Conservation (phyloP, 2,113 vertebrate species). For the Lipotes vexillifer region DNA sequence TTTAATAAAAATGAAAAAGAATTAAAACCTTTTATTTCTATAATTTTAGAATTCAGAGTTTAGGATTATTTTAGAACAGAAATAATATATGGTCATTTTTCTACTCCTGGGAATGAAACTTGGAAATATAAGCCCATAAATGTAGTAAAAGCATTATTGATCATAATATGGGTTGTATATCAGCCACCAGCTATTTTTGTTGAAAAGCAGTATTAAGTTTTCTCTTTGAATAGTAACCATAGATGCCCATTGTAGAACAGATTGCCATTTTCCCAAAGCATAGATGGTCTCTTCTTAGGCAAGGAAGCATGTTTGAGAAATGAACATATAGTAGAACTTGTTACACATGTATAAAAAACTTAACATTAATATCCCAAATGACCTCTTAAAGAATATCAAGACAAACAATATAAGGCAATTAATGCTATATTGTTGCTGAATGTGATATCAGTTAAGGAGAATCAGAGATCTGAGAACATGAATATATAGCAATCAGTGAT, state of each 20-base stretch:
- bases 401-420: not conserved
- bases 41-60: not conserved
- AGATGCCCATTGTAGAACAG: not conserved
- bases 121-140: slow-evolving; percentile 11
- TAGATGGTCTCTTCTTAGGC: not conserved
- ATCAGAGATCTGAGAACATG: not conserved
- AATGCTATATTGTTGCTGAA: not conserved
- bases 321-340: not conserved
- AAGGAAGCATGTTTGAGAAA: not conserved
- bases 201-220: slow-evolving; percentile 23
- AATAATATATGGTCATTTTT: not conserved
- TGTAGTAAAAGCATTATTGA: not conserved
- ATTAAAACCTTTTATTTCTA: not conserved
- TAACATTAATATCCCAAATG: not conserved
- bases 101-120: not conserved
- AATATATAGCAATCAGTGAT: not conserved
- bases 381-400: not conserved
- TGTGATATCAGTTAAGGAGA: not conserved
- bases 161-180: not conserved
- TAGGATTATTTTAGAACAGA: not conserved
- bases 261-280: not conserved
- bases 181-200: not conserved
- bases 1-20: not conserved
- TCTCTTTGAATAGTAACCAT: not conserved
- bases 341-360: not conserved